Evolutionary conservation across 2,888 invertebrate genomes (phyloP), one percentile per base, ranked within the genome.

Genomic region (Metalampra italica): DNA sequence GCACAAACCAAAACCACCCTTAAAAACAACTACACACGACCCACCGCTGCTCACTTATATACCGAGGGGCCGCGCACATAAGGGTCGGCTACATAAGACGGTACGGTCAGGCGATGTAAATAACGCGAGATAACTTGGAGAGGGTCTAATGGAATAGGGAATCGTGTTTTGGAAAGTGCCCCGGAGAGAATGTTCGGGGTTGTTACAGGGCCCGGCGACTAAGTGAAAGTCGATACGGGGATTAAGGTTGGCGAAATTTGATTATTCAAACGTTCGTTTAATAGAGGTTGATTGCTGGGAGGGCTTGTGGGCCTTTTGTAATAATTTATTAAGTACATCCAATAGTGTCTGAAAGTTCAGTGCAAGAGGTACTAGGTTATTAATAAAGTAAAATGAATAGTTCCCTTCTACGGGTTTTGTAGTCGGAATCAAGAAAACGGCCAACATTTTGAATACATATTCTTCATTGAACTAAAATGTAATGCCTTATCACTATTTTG

Each of bases 71-170:
- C 61, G 60, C 59, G 70, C 78, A 85, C 76, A 83, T 83, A 86
- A 68, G 78, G 82, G 79, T 75, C 81, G 76, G 71, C 70, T 85
- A 88, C 75, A 88, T 87, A 88, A 85, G 86, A 83, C 82, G 82
- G 71, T 75, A 83, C 87, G 88, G 88, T 87, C 88, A 88, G 87
- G 82, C 84, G 82, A 82, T 87, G 88, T 87, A 89, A 87, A 89
- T 88, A 88, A 78, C 83, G 83, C 83, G 79, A 85, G 87, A 86
- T 87, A 84, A 87, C 83, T 86, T 82, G 73, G 80, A 76, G 81
- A 83, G 84, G 84, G 84, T 78, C 85, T 88, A 87, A 88, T 88
- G 88, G 88, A 87, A 87, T 84, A 85, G 83, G 84, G 86, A 80
- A 82, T 80, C 82, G 78, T 84, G 84, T 83, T 86, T 85, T 78